Percentiles rank a stretch among this genome's conserved stretches.
Conservation (phyloP, 2,113 vertebrate species). For the Hydropotes inermis region DNA sequence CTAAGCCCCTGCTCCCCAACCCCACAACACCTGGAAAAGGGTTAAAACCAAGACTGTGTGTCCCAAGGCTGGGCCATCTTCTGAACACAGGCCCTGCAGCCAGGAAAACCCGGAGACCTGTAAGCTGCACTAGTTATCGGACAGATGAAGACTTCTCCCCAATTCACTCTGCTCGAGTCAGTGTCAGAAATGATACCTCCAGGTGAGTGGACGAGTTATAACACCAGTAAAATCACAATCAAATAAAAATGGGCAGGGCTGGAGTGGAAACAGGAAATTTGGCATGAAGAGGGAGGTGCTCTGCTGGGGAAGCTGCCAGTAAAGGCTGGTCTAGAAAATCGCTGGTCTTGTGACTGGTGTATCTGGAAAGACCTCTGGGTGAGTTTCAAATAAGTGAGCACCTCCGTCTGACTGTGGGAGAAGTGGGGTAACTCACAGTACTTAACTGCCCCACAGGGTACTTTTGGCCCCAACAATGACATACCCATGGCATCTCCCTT, state of each 20-base stretch:
- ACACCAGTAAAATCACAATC: not conserved
- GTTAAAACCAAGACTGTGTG: not conserved
- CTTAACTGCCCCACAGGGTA: not conserved
- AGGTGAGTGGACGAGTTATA: slow-evolving; percentile 24
- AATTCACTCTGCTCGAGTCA: slow-evolving; percentile 4
- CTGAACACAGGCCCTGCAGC: not conserved
- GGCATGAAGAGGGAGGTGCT: not conserved
- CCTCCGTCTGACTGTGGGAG: not conserved
- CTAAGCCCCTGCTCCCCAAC: not conserved
- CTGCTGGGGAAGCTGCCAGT: not conserved
- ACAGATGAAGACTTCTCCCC: not conserved
- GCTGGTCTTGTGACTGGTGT: not conserved
- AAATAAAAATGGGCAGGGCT: not conserved
- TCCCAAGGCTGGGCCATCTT: not conserved
- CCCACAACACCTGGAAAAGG: not conserved
- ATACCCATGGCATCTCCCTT: not conserved
- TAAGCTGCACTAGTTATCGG: not conserved
- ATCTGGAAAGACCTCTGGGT: not conserved
- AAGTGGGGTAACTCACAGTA: not conserved
- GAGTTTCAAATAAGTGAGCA: not conserved
- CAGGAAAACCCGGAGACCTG: not conserved
- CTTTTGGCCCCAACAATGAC: not conserved
- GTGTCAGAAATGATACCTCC: not conserved
- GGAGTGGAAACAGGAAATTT: not conserved
- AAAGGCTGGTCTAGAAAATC: not conserved